phyloP scores from a whole-genome alignment of 2,888 invertebrate species.

The Pherbina coryleti region DNA sequence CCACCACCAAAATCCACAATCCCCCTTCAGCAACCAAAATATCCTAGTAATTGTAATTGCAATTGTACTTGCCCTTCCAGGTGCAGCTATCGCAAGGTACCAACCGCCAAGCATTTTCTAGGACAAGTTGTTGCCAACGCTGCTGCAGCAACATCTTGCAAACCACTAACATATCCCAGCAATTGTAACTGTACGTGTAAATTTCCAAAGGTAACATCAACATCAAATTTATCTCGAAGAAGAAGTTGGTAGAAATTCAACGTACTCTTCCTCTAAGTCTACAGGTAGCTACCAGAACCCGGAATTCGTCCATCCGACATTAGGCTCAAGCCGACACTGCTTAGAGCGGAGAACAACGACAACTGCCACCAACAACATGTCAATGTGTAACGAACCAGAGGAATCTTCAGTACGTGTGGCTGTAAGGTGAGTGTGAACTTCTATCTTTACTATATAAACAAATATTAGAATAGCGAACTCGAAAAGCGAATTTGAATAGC shows the following conservation, averaged over 20 bases:
- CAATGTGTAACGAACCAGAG: background rate
- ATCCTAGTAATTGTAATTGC: background rate
- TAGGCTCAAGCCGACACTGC: background rate
- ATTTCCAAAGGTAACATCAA: background rate
- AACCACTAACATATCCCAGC: background rate
- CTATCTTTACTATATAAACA: background rate
- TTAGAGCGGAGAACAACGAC: background rate
- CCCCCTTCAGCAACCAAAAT: background rate
- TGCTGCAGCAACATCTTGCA: background rate
- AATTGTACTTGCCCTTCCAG: slow-evolving; percentile 9
- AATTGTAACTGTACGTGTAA: slow-evolving; percentile 2
- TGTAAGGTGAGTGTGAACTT: slow-evolving; percentile 21
- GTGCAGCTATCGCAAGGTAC: slow-evolving; percentile 11
- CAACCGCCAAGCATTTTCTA: background rate
- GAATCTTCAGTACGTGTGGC: slow-evolving; percentile 34
- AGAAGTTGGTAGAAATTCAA: background rate
- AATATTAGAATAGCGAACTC: background rate
- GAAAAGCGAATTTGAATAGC: too few species aligned
- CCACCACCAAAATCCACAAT: background rate
- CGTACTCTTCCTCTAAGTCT: background rate
- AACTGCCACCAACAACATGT: background rate
- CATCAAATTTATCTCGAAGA: background rate
- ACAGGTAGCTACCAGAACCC: background rate
- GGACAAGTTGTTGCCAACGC: slow-evolving; percentile 16
- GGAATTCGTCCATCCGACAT: background rate